Base-by-base conservation (phyloP, 2,888 invertebrate genomes). In the Hermaeophaga mercurialis region DNA sequence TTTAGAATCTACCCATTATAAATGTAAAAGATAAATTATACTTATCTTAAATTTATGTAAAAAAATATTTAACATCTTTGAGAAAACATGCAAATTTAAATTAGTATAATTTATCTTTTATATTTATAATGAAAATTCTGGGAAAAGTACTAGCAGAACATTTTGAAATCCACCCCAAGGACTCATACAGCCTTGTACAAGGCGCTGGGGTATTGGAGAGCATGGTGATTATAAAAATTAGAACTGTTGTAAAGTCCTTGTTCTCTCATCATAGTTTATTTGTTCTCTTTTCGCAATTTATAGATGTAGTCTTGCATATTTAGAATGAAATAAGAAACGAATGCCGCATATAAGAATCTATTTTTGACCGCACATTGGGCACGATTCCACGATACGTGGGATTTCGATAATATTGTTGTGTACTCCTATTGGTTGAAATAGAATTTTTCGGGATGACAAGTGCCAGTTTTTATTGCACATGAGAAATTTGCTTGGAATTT, bases 331-430 rank as follows among this genome's bases (percentile, higher is more conserved):
- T 62, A 61, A 62, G 58, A 66, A 58, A 56, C 55, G 63, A 58
- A 61, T 56, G 56, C 61, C 63, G 63, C 62, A 62, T 63, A 66
- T 63, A 61, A 58, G 50, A 41, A 54, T 69, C 70, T 74, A 74
- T 74, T 74, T 73, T 63, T 47, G 63, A 66, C 64, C 59, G 19
- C 53, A 62, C 65, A 69, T 70, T 73, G 73, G 74, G 74, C 74
- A 73, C 63, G 50, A 60, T 69, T 73, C 73, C 74, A 74, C 67
- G 34, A 53, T 58, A 65, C 60, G 63, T 67, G 64, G 68, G 66
- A 63, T 53, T 61, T 61, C 56, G 57, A 66, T 63, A 70, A 69
- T 70, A 67, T 69, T 70, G 67, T 58, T 54, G 45, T 36, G 24
- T 9, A 41, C 38, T 43, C 34, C 31, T 11, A 54, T 61, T 59